A percentile compares a stretch with the other conserved stretches of the same genome.
phyloP scores from a whole-genome alignment of 2,888 invertebrate species.

The Temnothorax rugatulus region DNA sequence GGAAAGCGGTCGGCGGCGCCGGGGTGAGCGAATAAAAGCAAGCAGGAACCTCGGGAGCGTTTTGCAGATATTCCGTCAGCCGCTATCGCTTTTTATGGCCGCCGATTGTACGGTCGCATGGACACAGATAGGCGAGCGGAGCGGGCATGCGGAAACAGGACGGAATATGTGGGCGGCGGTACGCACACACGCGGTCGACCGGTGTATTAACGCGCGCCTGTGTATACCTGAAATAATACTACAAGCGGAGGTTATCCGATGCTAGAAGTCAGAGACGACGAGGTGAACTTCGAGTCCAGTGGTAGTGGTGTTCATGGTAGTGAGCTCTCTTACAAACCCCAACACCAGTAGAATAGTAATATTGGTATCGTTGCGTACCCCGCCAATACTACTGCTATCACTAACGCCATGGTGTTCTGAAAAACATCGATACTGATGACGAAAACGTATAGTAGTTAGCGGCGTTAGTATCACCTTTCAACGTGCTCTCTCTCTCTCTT shows the following conservation, averaged over 20 bases:
- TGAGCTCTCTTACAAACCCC: slow-evolving; percentile 1
- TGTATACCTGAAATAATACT: slow-evolving; percentile 77
- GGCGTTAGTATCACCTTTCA: slow-evolving; percentile 45
- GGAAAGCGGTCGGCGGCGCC: slow-evolving; percentile 43
- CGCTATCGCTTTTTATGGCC: slow-evolving; percentile 75
- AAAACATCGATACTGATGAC: background rate
- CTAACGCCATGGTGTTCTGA: background rate
- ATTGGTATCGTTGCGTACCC: slow-evolving; percentile 48
- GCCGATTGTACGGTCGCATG: slow-evolving; percentile 73
- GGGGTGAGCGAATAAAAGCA: slow-evolving; percentile 70
- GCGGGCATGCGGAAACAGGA: slow-evolving; percentile 56
- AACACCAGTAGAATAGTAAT: slow-evolving; percentile 22
- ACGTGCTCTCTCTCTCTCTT: slow-evolving; percentile 55
- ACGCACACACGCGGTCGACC: slow-evolving; percentile 32
- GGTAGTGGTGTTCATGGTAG: slow-evolving; percentile 57
- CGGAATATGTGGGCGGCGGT: slow-evolving; percentile 45
- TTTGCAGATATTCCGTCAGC: slow-evolving; percentile 72
- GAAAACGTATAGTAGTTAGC: slow-evolving; percentile 34
- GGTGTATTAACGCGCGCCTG: slow-evolving; percentile 59
- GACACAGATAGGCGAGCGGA: slow-evolving; percentile 63
- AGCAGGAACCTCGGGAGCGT: slow-evolving; percentile 59
- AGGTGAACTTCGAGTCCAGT: background rate
- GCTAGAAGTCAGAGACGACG: slow-evolving; percentile 49
- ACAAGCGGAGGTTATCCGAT: slow-evolving; percentile 74
- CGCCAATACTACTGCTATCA: slow-evolving; percentile 54